Evolutionary conservation across 1,140 invertebrate species (phyloP).

Genomic region (Drosophila neocordata): DNA sequence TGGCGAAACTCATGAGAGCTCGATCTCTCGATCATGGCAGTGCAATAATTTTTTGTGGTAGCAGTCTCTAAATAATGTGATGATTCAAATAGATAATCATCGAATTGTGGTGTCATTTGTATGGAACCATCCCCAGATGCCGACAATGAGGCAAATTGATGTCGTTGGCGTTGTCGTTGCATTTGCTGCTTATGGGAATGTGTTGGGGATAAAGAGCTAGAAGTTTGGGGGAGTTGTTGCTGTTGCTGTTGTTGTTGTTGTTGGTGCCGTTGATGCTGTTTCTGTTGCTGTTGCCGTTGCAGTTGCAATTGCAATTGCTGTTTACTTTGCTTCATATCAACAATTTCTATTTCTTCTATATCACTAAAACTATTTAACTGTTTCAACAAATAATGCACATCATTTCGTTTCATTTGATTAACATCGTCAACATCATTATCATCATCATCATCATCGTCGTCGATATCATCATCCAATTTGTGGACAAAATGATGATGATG

Average conservation of each 20-base stretch:
- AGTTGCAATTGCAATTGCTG: conserved; percentile 58
- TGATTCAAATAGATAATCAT: conserved; percentile 81
- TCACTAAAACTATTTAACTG: conserved; percentile 83
- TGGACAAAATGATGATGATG: not conserved
- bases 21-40: conserved; percentile 81
- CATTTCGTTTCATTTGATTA: conserved; percentile 83
- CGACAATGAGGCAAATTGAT: conserved; percentile 51
- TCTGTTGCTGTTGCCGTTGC: conserved; percentile 22
- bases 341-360: conserved; percentile 83
- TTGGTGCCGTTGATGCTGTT: not conserved
- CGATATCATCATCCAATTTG: conserved; percentile 14
- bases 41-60: conserved; percentile 66
- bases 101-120: conserved; percentile 66
- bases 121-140: conserved; percentile 42
- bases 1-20: conserved; percentile 78
- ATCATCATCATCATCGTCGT: conserved; percentile 34
- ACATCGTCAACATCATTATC: conserved; percentile 61
- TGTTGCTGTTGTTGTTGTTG: conserved; percentile 19
- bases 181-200: conserved; percentile 23
- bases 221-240: conserved; percentile 35
- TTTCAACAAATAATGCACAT: conserved; percentile 83
- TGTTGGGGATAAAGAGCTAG: conserved; percentile 55
- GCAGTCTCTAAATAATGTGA: conserved; percentile 80
- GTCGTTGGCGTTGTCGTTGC: conserved; percentile 71
- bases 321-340: conserved; percentile 82